These are phyloP conservation scores for Drosophila nasuta DNA, from an alignment of 1,140 invertebrate genomes.

Conservation along the genomic window DNA sequence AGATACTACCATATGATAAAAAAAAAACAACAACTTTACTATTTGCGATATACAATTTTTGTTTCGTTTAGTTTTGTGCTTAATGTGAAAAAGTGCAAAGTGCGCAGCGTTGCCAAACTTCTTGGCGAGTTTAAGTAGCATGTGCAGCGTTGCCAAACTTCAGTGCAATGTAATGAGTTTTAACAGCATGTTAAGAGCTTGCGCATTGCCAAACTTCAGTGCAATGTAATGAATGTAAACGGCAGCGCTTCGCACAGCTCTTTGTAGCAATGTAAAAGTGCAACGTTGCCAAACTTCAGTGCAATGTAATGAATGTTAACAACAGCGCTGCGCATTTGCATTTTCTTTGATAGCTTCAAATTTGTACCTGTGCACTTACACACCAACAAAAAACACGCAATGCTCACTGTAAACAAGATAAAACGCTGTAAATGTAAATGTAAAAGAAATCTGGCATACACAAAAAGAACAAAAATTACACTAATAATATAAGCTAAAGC, in stretches of 20 bases:
- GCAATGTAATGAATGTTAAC: conserved; percentile 4
- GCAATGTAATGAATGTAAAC: neutral
- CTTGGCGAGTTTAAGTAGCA: neutral
- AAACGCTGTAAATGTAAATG: conserved; percentile 2
- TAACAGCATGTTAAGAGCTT: neutral
- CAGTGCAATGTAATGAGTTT: neutral
- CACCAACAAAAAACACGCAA: conserved; percentile 4
- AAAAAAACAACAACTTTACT: neutral
- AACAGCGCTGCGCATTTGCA: neutral
- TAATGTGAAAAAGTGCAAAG: conserved; percentile 20
- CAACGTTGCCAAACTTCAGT: conserved; percentile 1
- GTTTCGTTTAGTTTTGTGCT: neutral
- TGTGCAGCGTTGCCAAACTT: conserved; percentile 5
- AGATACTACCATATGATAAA: conserved; percentile 11
- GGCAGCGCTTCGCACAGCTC: conserved; percentile 1
- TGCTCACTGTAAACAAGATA: conserved; percentile 32
- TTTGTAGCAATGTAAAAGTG: conserved; percentile 3
- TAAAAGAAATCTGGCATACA: conserved; percentile 19
- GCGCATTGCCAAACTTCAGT: neutral
- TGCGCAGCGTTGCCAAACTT: conserved; percentile 21
- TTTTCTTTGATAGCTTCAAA: conserved; percentile 6
- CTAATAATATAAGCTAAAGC: conserved; percentile 10
- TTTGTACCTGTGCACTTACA: conserved; percentile 41
- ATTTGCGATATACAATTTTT: neutral
- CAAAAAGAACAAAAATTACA: neutral